Evolutionary conservation across 2,797 vertebrate species (phyloP).

Genomic region (Phoeniculus purpureus): DNA sequence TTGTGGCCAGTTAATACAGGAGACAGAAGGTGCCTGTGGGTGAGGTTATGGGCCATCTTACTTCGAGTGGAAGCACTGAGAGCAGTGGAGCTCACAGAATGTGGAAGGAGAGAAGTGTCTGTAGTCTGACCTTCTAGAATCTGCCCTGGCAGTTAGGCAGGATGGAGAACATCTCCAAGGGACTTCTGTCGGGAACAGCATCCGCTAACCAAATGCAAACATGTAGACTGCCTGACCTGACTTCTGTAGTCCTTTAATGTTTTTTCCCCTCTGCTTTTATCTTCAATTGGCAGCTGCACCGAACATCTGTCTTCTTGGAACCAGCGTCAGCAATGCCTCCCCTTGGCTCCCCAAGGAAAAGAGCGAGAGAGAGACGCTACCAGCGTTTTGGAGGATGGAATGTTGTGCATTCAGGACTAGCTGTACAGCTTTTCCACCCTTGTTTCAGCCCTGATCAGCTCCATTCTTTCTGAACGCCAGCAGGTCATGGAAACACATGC

Average conservation of each 20-base stretch:
- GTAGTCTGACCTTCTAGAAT: not conserved
- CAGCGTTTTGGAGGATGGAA: not conserved
- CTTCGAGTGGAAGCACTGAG: not conserved
- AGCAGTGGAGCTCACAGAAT: not conserved
- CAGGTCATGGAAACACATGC: not conserved
- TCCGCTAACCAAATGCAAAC: not conserved
- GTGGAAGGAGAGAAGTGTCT: not conserved
- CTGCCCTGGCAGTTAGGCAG: not conserved
- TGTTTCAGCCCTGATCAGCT: not conserved
- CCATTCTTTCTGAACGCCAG: not conserved
- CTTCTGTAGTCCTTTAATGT: not conserved
- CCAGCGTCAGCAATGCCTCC: not conserved
- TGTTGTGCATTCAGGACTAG: accelerated
- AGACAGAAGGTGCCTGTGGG: not conserved
- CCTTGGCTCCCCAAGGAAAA: not conserved
- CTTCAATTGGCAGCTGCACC: not conserved
- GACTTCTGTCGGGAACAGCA: not conserved
- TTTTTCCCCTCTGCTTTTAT: not conserved
- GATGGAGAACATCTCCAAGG: not conserved
- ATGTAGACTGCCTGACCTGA: not conserved
- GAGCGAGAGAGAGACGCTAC: accelerated
- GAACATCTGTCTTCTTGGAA: not conserved
- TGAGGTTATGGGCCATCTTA: not conserved
- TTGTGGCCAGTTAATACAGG: not conserved
- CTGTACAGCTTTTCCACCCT: not conserved